Percentiles rank a stretch among this genome's conserved stretches.
phyloP scores from a whole-genome alignment of 2,888 invertebrate species.

The Microdon myrmicae region DNA sequence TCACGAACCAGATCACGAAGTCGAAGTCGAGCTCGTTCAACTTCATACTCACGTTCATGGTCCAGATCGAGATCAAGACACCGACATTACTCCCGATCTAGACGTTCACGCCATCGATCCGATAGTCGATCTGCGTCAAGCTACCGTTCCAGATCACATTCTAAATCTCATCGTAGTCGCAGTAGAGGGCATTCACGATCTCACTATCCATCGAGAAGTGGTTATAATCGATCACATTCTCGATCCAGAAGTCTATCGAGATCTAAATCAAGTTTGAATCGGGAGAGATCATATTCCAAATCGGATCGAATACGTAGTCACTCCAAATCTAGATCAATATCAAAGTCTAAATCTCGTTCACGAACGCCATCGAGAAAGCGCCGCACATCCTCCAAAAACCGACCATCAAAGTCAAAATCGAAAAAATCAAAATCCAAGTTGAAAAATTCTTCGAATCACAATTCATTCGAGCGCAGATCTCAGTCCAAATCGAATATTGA shows the following conservation, averaged over 20 bases:
- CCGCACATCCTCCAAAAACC: conserved; percentile 10
- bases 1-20: conserved; percentile 23
- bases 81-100: conserved; percentile 35
- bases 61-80: conserved; percentile 50
- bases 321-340: conserved; percentile 39
- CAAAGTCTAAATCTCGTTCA: too few relatives aligned
- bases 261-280: conserved; percentile 25
- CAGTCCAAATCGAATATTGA: not conserved
- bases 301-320: conserved; percentile 42
- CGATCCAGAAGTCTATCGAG: conserved; percentile 24
- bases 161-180: conserved; percentile 58
- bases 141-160: conserved; percentile 64
- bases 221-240: conserved; percentile 15
- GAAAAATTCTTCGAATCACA: conserved; percentile 9
- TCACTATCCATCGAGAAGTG: conserved; percentile 50
- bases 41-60: conserved; percentile 11
- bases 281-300: conserved; percentile 17
- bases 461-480: conserved; percentile 1
- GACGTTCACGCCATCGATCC: conserved; percentile 62
- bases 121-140: conserved; percentile 57
- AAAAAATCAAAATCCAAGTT: conserved; percentile 5
- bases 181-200: conserved; percentile 55
- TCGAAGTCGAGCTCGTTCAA: not conserved
- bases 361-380: conserved; percentile 29
- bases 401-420: conserved; percentile 16